Percentiles rank a stretch among this genome's conserved stretches.
Conservation (phyloP, 1,140 invertebrate species). For the Ylistrum balloti region DNA sequence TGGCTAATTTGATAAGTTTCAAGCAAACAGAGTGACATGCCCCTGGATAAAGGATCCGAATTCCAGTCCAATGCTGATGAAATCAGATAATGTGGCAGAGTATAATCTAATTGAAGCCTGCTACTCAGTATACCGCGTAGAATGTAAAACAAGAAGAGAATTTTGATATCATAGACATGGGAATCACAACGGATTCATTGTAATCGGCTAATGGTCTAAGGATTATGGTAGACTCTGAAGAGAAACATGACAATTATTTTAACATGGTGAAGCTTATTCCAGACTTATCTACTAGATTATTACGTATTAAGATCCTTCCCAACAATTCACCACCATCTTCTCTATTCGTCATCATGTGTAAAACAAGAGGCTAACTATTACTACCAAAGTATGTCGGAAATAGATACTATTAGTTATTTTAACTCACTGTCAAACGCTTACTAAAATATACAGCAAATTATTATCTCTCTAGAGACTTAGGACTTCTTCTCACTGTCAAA, state of each 20-base stretch:
- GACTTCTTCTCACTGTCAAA: no score
- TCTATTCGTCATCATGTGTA: no score
- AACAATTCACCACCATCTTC: no score
- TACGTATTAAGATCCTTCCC: no score
- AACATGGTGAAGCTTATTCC: background rate
- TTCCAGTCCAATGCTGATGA: constrained; percentile 28
- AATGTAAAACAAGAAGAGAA: background rate
- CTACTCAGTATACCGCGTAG: background rate
- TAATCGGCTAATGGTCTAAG: background rate
- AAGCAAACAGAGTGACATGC: constrained; percentile 7
- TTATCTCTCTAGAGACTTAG: no score
- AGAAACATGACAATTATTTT: background rate
- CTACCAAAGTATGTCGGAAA: no score
- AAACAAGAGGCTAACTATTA: no score
- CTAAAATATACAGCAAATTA: no score
- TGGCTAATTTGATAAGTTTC: background rate
- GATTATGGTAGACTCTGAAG: background rate
- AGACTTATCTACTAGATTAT: background rate
- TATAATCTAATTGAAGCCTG: constrained; percentile 23
- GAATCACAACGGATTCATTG: background rate
- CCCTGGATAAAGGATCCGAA: constrained; percentile 24
- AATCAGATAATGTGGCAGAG: background rate
- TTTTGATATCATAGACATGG: background rate
- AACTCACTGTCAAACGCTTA: no score
- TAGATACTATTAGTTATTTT: no score